Conservation (phyloP, 2,888 invertebrate species). For the Andrena marginata region DNA sequence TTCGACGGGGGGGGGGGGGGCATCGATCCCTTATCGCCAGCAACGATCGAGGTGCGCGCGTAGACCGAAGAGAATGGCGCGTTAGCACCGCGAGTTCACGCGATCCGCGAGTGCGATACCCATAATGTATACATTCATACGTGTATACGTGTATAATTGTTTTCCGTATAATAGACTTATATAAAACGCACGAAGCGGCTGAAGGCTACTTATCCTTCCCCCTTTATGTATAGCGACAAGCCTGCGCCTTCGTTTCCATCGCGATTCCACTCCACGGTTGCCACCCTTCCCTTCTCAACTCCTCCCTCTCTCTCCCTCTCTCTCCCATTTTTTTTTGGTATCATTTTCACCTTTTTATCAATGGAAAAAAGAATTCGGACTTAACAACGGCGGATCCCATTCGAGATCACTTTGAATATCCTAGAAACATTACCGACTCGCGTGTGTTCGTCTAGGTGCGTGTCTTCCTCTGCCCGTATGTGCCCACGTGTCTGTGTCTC, state of each 20-base stretch:
- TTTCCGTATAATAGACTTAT: conserved; percentile 72
- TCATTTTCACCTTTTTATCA: conserved; percentile 35
- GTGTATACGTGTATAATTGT: conserved; percentile 64
- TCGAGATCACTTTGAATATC: conserved; percentile 66
- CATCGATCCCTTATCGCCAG: not conserved
- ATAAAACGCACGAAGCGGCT: conserved; percentile 75
- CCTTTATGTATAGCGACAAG: conserved; percentile 67
- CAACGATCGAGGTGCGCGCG: not conserved
- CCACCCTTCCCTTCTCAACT: not conserved
- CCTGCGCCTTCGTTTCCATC: conserved; percentile 48
- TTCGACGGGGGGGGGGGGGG: too few relatives aligned
- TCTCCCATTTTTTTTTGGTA: conserved; percentile 12
- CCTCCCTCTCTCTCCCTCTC: conserved; percentile 15
- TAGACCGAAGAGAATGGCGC: conserved; percentile 36
- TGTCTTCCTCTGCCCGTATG: conserved; percentile 38
- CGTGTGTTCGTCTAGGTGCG: conserved; percentile 59
- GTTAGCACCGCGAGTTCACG: conserved; percentile 20
- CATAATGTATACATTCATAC: conserved; percentile 61
- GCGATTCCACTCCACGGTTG: conserved; percentile 33
- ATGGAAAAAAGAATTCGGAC: conserved; percentile 70
- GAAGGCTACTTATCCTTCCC: conserved; percentile 67
- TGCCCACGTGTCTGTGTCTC: conserved; percentile 19
- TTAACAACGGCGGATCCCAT: conserved; percentile 65
- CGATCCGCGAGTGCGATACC: conserved; percentile 56
- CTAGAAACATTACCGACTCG: conserved; percentile 64